These are phyloP conservation scores for Manduca sexta DNA, from an alignment of 1,140 invertebrate genomes.

Conservation along the genomic window DNA sequence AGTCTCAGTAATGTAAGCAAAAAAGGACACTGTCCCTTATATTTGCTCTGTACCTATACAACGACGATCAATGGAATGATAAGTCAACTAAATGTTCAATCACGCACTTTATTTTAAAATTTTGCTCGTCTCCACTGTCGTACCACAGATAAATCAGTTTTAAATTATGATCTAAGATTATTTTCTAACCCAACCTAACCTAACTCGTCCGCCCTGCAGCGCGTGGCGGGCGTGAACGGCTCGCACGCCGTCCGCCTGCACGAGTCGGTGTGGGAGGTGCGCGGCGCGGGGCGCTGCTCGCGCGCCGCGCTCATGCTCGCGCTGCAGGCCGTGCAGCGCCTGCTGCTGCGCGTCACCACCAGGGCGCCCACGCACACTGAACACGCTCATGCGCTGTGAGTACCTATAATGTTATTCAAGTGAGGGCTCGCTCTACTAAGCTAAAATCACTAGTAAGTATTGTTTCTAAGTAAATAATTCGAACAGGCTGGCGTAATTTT, in stretches of 20 bases:
- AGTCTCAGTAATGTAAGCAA: too few relatives aligned
- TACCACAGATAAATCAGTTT: too few relatives aligned
- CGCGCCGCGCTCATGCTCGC: slow-evolving; percentile 86
- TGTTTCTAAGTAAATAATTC: too few relatives aligned
- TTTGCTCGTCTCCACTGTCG: too few relatives aligned
- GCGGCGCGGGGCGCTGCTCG: slow-evolving; percentile 28
- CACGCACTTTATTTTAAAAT: too few relatives aligned
- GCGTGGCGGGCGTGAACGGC: slow-evolving; percentile 37
- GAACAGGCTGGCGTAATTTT: too few relatives aligned
- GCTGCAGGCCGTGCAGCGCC: slow-evolving; percentile 88
- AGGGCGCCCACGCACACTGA: slow-evolving; percentile 75
- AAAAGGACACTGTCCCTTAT: too few relatives aligned
- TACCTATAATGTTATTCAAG: not conserved
- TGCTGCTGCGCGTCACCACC: slow-evolving; percentile 85
- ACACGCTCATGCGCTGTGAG: slow-evolving; percentile 51
- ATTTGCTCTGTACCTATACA: too few relatives aligned
- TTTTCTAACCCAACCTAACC: too few relatives aligned
- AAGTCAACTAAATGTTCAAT: too few relatives aligned
- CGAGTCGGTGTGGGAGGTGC: slow-evolving; percentile 75
- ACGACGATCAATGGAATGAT: too few relatives aligned
- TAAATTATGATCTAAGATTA: too few relatives aligned
- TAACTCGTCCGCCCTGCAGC: slow-evolving; percentile 20
- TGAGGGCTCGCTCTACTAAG: not conserved
- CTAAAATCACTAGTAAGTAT: not conserved
- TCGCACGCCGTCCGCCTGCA: slow-evolving; percentile 72